These are phyloP conservation scores for Eristalis arbustorum DNA, from an alignment of 2,888 invertebrate genomes.

Conservation along the genomic window DNA sequence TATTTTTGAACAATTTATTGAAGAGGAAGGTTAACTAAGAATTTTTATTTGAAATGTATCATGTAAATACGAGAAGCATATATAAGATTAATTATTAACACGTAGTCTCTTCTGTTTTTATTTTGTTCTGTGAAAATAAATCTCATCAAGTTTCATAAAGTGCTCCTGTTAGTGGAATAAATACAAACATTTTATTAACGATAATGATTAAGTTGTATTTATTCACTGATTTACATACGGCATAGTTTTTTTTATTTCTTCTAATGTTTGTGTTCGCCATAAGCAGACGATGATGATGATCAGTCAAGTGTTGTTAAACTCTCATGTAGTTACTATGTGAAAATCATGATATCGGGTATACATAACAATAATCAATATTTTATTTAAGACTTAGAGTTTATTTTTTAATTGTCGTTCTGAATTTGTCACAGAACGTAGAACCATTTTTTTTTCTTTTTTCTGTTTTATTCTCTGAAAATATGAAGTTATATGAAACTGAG, in stretches of 20 bases:
- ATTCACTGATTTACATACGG: slow-evolving; percentile 4
- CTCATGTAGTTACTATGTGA: not conserved
- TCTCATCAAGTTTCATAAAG: slow-evolving; percentile 34
- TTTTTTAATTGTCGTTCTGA: not conserved
- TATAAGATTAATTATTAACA: slow-evolving; percentile 58
- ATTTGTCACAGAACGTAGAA: too few relatives aligned
- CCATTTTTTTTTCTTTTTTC: not conserved
- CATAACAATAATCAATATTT: not conserved
- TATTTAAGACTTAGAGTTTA: not conserved
- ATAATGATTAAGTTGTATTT: slow-evolving; percentile 23
- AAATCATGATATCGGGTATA: not conserved
- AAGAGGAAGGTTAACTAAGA: slow-evolving; percentile 7
- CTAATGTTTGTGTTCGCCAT: slow-evolving; percentile 4
- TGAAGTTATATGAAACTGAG: slow-evolving; percentile 30
- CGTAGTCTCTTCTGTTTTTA: slow-evolving; percentile 18
- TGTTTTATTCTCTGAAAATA: slow-evolving; percentile 21
- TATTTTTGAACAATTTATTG: slow-evolving; percentile 13
- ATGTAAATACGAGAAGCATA: slow-evolving; percentile 62
- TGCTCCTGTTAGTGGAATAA: slow-evolving; percentile 33
- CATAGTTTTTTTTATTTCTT: not conserved
- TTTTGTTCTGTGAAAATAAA: slow-evolving; percentile 14
- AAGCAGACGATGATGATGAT: not conserved
- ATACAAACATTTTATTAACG: not conserved
- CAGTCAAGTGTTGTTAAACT: not conserved
- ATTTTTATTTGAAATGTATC: slow-evolving; percentile 27